phyloP scores from a whole-genome alignment of 2,888 invertebrate genomes.

The Hirudinaria manillensis region DNA sequence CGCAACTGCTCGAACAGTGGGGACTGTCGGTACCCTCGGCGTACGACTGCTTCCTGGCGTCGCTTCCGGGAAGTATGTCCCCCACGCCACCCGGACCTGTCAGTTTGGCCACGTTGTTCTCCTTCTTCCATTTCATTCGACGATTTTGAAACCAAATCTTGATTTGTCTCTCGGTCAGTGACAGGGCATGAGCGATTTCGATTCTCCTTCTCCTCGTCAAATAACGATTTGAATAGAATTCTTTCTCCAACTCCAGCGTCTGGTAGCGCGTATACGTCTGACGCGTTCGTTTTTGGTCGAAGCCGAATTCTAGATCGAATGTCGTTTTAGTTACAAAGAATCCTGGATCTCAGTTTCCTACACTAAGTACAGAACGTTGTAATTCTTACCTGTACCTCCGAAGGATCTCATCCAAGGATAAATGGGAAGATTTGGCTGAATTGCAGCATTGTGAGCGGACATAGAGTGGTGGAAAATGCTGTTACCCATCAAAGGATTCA shows the following conservation, averaged over 20 bases:
- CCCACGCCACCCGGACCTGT: constrained; percentile 29
- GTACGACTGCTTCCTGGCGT: not conserved
- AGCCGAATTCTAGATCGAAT: constrained; percentile 28
- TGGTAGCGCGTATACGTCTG: constrained; percentile 96
- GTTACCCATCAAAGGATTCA: not conserved
- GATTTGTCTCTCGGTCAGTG: constrained; percentile 87
- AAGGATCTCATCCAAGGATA: constrained; percentile 42
- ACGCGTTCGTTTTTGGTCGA: constrained; percentile 71
- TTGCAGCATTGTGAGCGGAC: not conserved
- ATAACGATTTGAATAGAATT: constrained; percentile 97
- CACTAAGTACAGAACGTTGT: too few relatives aligned
- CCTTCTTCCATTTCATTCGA: constrained; percentile 99
- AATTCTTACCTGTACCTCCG: constrained; percentile 40
- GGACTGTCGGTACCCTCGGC: not conserved
- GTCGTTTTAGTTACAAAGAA: not conserved
- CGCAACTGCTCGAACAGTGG: constrained; percentile 16
- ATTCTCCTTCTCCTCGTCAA: constrained; percentile 90
- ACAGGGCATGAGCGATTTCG: constrained; percentile 91
- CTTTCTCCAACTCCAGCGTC: constrained; percentile 92
- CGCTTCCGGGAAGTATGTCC: not conserved
- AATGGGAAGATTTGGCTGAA: constrained; percentile 38
- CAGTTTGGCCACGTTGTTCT: constrained; percentile 51
- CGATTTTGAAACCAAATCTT: constrained; percentile 74
- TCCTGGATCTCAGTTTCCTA: too few relatives aligned
- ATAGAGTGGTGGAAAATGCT: not conserved